Evolutionary conservation across 2,797 vertebrate genomes (phyloP), one percentile per base, ranked within the genome.

Genomic region (Diceros bicornis): DNA sequence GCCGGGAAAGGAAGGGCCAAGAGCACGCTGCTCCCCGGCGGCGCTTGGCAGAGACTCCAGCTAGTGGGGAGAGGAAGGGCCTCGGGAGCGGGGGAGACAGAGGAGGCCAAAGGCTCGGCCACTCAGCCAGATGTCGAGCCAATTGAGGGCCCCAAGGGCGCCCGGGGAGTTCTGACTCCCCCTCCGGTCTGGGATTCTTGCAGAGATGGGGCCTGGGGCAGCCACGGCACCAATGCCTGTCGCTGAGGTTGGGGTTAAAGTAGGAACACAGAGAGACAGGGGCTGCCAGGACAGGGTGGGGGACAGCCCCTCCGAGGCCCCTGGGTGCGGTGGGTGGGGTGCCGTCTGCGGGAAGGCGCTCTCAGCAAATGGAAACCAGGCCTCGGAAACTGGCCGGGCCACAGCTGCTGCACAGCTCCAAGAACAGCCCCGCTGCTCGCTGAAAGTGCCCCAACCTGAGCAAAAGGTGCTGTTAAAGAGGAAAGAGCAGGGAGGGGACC

Each of bases 101-200:
- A 78, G 77, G 81, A 85, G 90, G 93, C 97, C 95, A 93, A 72
- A 89, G 82, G 66, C 97, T 78, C n/a, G 81, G 96, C 96, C 96
- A 93, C 50, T 27, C 85, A 81, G 98, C 98, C 98, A 98, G 98
- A 98, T 98, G 98, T 98, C 98, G 98, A 98, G 97, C 97, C 97
- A 97, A 75, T 95, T 79, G 97, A 96, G 92, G 98, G 96, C 44
- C 8, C 95, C 96, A 97, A 97, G 98, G 97, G 92, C 59, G 20
- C 96, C 97, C 64, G 50, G 97, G 96, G 94, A 98, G 98, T 94
- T 91, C 94, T 86, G 97, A 96, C 79, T 95, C 97, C 96, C 96
- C 82, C 95, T 74, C 95, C 75, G 12, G 95, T 71, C 57, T 23
- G 97, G 95, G 97, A 86, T n/a, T 62, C 86, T 32, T 25, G 29